A percentile compares a stretch with the other conserved stretches of the same genome.
These are phyloP conservation scores for Nycticebus coucang DNA, from an alignment of 2,113 vertebrate genomes.

Conservation along the genomic window DNA sequence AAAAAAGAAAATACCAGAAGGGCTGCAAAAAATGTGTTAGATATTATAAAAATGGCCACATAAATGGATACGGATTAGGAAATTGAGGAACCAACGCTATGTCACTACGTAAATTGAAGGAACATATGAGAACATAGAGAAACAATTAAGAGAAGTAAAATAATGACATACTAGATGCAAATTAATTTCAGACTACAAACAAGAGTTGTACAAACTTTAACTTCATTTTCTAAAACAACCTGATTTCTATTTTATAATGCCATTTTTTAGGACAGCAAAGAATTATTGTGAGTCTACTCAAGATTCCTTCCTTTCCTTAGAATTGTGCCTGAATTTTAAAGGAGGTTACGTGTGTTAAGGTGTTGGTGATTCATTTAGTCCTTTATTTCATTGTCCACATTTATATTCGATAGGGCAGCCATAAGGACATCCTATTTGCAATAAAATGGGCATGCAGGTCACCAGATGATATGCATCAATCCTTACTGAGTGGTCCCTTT, in stretches of 20 bases:
- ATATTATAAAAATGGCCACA: not conserved
- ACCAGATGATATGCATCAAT: not conserved
- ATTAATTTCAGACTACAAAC: constrained; percentile 21
- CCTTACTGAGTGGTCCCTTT: not conserved
- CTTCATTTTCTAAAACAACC: not conserved
- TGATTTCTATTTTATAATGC: not conserved
- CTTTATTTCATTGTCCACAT: not conserved
- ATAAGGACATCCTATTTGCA: not conserved
- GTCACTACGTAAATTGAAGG: not conserved
- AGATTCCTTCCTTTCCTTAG: not conserved
- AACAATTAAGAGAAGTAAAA: not conserved
- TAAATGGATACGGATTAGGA: not conserved
- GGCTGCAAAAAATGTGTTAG: not conserved
- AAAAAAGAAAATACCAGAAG: constrained; percentile 44
- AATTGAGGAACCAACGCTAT: not conserved
- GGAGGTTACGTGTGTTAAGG: not conserved
- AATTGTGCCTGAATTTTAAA: not conserved
- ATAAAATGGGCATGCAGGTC: not conserved
- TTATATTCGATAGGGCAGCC: not conserved
- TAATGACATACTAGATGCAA: not conserved
- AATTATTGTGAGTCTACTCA: not conserved
- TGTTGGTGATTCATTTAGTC: not conserved
- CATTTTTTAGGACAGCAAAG: not conserved
- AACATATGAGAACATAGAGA: constrained; percentile 7
- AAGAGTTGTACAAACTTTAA: not conserved